These are phyloP conservation scores for Eurystomus gularis DNA, from an alignment of 2,113 vertebrate species.

Conservation along the genomic window DNA sequence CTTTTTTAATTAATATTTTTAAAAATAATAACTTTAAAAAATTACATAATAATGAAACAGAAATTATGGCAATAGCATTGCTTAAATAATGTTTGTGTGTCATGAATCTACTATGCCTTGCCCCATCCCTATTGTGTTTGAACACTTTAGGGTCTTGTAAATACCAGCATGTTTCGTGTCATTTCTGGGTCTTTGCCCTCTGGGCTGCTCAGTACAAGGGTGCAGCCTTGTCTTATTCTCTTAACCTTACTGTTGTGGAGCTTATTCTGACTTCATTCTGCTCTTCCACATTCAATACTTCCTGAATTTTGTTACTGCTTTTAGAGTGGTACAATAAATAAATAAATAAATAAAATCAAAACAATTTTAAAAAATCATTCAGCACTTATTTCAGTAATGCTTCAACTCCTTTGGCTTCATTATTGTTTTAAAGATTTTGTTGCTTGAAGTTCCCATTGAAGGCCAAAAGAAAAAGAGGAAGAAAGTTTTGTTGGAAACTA, in stretches of 20 bases:
- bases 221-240: not conserved
- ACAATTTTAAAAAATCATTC: not conserved
- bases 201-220: not conserved
- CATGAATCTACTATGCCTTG: not conserved
- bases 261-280: not conserved
- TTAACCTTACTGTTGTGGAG: not conserved
- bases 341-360: no score
- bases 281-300: not conserved
- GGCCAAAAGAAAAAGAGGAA: conserved; percentile 96
- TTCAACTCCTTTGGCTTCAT: conserved; percentile 11
- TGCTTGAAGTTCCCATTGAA: conserved; percentile 94
- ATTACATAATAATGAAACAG: not conserved
- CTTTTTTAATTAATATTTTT: not conserved
- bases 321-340: not conserved
- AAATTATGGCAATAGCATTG: not conserved
- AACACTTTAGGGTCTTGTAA: not conserved
- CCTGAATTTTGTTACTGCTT: not conserved
- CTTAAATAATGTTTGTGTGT: not conserved
- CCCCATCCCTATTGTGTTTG: not conserved
- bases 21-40: not conserved
- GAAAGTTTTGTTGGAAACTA: conserved; percentile 91
- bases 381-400: not conserved
- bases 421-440: conserved; percentile 84
- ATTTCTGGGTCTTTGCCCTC: not conserved
- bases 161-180: not conserved